Percentiles rank a stretch among this genome's conserved stretches.
phyloP scores from a whole-genome alignment of 2,113 vertebrate genomes.

The Paramisgurnus dabryanus region DNA sequence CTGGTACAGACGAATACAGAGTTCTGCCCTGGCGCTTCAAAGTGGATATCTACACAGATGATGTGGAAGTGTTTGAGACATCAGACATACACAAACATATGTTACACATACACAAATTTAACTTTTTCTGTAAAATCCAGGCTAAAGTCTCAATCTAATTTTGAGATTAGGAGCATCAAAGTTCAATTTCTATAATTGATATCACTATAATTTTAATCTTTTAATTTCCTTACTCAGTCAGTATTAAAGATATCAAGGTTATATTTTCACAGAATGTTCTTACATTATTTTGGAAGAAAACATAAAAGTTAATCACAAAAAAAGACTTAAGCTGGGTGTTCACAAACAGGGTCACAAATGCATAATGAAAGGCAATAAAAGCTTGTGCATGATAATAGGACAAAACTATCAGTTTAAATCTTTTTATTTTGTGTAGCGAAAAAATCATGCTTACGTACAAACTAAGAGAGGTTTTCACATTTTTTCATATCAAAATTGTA shows the following conservation, averaged over 20 bases:
- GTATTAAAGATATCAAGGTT: no score
- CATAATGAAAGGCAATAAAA: not conserved
- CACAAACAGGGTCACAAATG: not conserved
- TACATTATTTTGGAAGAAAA: no score
- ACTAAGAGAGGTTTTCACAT: not conserved
- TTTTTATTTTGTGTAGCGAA: not conserved
- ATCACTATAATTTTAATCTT: no score
- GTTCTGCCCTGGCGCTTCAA: conserved; percentile 86
- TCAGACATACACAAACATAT: conserved; percentile 34
- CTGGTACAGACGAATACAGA: conserved; percentile 85
- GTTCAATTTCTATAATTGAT: no score
- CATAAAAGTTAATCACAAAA: no score
- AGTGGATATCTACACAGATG: conserved; percentile 79
- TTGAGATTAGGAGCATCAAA: no score
- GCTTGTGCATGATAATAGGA: not conserved
- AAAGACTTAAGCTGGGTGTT: no score
- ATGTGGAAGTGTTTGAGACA: not conserved
- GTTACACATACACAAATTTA: no score
- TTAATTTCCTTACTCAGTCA: no score
- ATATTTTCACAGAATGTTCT: no score
- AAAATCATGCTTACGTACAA: not conserved
- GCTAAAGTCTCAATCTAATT: no score
- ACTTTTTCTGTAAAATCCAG: no score
- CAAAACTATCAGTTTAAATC: not conserved
- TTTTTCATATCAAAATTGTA: not conserved